phyloP scores from a whole-genome alignment of 2,888 invertebrate genomes.

The Lasioglossum villosulum region DNA sequence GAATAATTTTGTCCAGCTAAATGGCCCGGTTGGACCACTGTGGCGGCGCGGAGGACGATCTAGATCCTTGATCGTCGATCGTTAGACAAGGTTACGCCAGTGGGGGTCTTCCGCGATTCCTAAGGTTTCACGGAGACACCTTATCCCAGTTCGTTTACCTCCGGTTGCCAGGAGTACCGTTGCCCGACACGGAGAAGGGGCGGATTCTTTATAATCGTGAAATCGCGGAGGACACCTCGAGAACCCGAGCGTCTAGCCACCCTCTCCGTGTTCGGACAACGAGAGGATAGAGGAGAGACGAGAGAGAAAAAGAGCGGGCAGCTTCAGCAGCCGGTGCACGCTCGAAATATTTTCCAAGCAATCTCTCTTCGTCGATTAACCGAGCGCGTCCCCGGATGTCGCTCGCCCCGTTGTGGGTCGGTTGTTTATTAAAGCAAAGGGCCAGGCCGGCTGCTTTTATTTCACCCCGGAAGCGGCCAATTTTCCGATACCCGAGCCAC shows the following conservation, averaged over 20 bases:
- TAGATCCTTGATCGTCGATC: slow-evolving; percentile 38
- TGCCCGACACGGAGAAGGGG: slow-evolving; percentile 16
- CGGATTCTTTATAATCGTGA: slow-evolving; percentile 48
- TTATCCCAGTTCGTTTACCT: slow-evolving; percentile 66
- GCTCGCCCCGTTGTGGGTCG: slow-evolving; percentile 24
- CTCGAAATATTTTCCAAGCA: slow-evolving; percentile 54
- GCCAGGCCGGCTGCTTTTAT: not conserved
- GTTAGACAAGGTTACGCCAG: slow-evolving; percentile 50
- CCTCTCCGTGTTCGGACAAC: not conserved
- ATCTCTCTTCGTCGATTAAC: slow-evolving; percentile 52
- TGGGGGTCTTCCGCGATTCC: slow-evolving; percentile 42
- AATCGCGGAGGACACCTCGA: slow-evolving; percentile 46
- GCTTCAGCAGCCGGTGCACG: slow-evolving; percentile 37
- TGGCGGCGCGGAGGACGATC: slow-evolving; percentile 8
- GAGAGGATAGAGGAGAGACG: not conserved
- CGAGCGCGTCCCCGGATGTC: slow-evolving; percentile 24
- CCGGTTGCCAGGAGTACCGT: slow-evolving; percentile 47
- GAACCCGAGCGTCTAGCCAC: slow-evolving; percentile 37
- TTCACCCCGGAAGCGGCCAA: slow-evolving; percentile 5
- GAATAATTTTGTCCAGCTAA: too few species aligned
- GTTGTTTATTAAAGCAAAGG: slow-evolving; percentile 46
- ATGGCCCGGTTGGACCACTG: too few species aligned
- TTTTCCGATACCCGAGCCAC: slow-evolving; percentile 3
- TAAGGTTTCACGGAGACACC: slow-evolving; percentile 61
- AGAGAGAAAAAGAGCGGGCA: not conserved